These are phyloP conservation scores for Diplodus puntazzo DNA, from an alignment of 2,797 vertebrate genomes.

Conservation along the genomic window DNA sequence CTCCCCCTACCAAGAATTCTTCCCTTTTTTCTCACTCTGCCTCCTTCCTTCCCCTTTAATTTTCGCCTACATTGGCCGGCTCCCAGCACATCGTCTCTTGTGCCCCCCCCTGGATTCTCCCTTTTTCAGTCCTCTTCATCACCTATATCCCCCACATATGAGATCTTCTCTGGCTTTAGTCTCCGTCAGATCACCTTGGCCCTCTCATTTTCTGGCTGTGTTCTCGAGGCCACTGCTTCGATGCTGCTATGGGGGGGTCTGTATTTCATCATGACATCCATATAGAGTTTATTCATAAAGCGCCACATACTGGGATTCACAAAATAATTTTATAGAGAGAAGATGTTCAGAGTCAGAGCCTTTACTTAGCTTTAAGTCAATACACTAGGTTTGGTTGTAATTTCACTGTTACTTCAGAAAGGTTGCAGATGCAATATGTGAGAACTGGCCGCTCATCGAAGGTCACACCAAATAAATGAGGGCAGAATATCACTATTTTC, in stretches of 20 bases:
- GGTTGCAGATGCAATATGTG: too few relatives aligned
- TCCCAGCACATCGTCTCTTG: conserved; percentile 1
- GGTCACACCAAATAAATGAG: too few relatives aligned
- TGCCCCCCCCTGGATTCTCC: neutral
- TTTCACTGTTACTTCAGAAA: too few relatives aligned
- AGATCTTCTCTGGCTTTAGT: conserved; percentile 34
- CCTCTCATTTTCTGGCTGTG: neutral
- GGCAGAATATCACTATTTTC: too few relatives aligned
- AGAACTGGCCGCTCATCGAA: too few relatives aligned
- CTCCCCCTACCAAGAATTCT: neutral
- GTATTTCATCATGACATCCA: conserved; percentile 12
- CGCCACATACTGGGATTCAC: conserved; percentile 1
- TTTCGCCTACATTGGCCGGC: neutral
- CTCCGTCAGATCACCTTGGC: conserved; percentile 26
- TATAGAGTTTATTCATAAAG: neutral
- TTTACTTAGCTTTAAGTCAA: too few relatives aligned
- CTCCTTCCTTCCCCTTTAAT: conserved; percentile 11
- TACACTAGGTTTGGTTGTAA: too few relatives aligned
- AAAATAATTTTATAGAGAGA: neutral
- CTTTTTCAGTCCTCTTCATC: conserved; percentile 16
- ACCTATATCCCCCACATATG: conserved; percentile 11
- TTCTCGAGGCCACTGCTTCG: conserved; percentile 10
- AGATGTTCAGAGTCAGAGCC: neutral
- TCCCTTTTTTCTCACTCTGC: conserved; percentile 4
- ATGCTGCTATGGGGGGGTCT: neutral